Evolutionary conservation across 2,888 invertebrate species (phyloP).

Genomic region (Dryococelus australis): DNA sequence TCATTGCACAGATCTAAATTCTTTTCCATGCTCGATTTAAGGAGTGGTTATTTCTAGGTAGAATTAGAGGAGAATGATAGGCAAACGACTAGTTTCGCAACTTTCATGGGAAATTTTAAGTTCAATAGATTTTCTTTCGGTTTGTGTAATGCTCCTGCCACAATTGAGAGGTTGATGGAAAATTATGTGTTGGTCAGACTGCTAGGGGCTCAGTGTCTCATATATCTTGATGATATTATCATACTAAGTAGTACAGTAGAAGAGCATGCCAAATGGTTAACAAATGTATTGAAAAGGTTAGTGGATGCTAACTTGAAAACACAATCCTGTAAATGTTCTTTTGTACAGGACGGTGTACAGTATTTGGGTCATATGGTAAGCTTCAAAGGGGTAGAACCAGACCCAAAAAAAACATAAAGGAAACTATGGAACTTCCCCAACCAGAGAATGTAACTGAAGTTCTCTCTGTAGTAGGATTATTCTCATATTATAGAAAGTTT

Average conservation of each 20-base stretch:
- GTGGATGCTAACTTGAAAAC: not conserved
- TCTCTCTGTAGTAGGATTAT: too few relatives aligned
- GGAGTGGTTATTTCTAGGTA: not conserved
- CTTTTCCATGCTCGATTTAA: not conserved
- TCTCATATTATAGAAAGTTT: too few relatives aligned
- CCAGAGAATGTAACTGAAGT: too few relatives aligned
- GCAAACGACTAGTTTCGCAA: not conserved
- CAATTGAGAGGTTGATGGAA: not conserved
- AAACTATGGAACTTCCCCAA: too few relatives aligned
- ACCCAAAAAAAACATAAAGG: too few relatives aligned
- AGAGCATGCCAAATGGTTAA: too few relatives aligned
- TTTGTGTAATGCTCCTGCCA: not conserved
- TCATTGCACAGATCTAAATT: not conserved
- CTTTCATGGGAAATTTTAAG: not conserved
- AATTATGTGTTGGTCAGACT: not conserved
- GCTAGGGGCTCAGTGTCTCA: not conserved
- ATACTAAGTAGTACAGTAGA: not conserved
- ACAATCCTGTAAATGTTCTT: constrained; percentile 44
- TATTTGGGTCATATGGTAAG: constrained; percentile 29
- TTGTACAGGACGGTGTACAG: constrained; percentile 47
- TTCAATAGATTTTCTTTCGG: constrained; percentile 7
- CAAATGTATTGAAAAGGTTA: not conserved
- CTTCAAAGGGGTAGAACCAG: too few relatives aligned
- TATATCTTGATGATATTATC: not conserved
- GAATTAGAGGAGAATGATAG: not conserved